Evolutionary conservation across 2,113 vertebrate genomes (phyloP), one percentile per base, ranked within the genome.

Genomic region (Symphodus melops): DNA sequence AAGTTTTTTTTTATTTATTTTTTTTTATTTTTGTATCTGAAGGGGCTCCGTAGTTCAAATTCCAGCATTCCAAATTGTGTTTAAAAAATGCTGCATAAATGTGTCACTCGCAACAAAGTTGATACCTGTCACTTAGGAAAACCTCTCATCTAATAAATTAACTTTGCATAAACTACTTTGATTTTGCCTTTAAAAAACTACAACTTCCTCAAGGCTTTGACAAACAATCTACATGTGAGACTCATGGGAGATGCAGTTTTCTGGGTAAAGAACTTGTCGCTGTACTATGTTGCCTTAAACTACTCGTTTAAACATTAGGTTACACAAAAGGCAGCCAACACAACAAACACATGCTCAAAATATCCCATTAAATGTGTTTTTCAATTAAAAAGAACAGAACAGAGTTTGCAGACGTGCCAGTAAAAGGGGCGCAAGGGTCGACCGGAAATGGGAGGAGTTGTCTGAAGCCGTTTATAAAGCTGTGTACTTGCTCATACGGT

Each of bases 131-230:
- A 44, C 9, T 44, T 44, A 13, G 3, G 42, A 48, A 48, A 48
- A 17, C 16, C 1, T 48, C 14, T 13, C 5, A 19, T 6, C 6
- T n/a, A 5, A 4, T 23, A 0, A 16, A 16, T 57, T 48, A 48
- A 44, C 42, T 17, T 10, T 6, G 1, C 1, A 20, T 48, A 20
- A 54, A 36, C n/a, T 1, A 57, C 6, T 8, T 9, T 33, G 39
- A 9, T 16, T 20, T 21, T 9, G 4, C 11, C 20, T 21, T 21
- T 19, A 0, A 51, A 39, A 44, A 75, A 84, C 86, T 77, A 77
- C 86, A 75, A 46, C 3, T 85, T 72, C 81, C 72, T 61, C 44
- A 16, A 77, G 12, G 37, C 75, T 69, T 70, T 23, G 16, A 0
- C 0, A 0, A 1, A 0, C 4, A 1, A 8, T 11, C 8, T 4